Evolutionary conservation across 2,888 invertebrate species (phyloP), one percentile per base, ranked within the genome.

Genomic region (Calliopum simillimum): DNA sequence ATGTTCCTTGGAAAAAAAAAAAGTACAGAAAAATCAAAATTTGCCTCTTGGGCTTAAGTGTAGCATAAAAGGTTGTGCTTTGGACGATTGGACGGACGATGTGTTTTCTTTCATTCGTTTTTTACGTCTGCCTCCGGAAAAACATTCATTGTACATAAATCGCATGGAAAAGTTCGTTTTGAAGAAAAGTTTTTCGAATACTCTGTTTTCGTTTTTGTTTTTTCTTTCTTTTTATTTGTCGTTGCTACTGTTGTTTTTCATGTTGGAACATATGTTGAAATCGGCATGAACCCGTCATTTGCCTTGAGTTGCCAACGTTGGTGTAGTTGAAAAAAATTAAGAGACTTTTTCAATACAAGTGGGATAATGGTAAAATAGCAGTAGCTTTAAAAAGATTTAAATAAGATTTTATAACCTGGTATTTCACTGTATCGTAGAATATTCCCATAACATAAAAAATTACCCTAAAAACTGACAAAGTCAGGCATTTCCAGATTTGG

Each of bases 1-100:
- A 73, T 72, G 71, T 69, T 64, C 65, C 44, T 6, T 4, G 63
- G 33, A 23, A 51, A 53, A 33, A 4, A 46, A 61, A 44, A 61
- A 44, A 61, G 44, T 46, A 59, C 23, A 19, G 23, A n/a, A 41
- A 5, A 66, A 19, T 58, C 66, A 47, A 56, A 46, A 44, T 56
- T 47, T 46, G 16, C 41, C 49, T 23, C 58, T 67, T 47, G 59
- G 46, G 33, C 59, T 33, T 33, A 47, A 67, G 58, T 67, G 58
- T 43, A 2, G 19, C 16, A 33, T n/a, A 43, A 56, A n/a, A 25
- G 56, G 21, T 25, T 23, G 56, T 33, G 33, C 33, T 8, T 33
- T 33, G 33, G 33, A 33, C 33, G 33, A 33, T 33, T 33, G 33
- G 33, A 33, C 33, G 33, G 33, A 33, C 33, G 5, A 8, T 33